phyloP scores from a whole-genome alignment of 2,888 invertebrate genomes.

The Aleiodes testaceus region DNA sequence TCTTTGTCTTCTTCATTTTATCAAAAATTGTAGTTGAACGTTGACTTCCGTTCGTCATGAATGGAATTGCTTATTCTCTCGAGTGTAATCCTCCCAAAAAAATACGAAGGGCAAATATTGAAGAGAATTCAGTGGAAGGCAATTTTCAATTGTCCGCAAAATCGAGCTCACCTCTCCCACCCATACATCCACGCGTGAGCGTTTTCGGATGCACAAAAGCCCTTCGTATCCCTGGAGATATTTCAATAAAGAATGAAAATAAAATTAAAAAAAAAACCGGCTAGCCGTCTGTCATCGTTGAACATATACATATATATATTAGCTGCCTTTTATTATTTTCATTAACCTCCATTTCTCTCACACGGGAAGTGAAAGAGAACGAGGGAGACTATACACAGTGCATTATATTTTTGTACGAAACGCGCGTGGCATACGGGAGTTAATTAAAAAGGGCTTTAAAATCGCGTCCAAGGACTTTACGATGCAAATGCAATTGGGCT shows the following conservation, averaged over 20 bases:
- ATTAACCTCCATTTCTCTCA: conserved; percentile 33
- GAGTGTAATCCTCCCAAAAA: too few species aligned
- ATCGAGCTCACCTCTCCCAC: conserved; percentile 38
- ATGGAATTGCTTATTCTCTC: too few species aligned
- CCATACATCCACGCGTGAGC: too few species aligned
- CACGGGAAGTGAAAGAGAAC: neutral
- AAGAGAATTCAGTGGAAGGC: conserved; percentile 41
- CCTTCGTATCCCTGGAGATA: conserved; percentile 31
- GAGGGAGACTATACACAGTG: neutral
- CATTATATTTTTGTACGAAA: conserved; percentile 31
- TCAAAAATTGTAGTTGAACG: too few species aligned
- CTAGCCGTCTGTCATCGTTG: neutral
- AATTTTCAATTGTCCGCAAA: conserved; percentile 43
- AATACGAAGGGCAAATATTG: too few species aligned
- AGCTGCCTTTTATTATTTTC: conserved; percentile 28
- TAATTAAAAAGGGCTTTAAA: conserved; percentile 40
- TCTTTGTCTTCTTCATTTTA: too few species aligned
- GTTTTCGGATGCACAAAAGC: conserved; percentile 35
- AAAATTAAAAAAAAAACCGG: too few species aligned
- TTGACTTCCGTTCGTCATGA: too few species aligned
- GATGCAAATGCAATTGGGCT: conserved; percentile 37
- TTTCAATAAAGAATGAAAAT: conserved; percentile 45
- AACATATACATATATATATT: conserved; percentile 4
- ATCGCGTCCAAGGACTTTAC: conserved; percentile 21
- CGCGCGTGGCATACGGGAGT: conserved; percentile 37